A percentile compares a stretch with the other conserved stretches of the same genome.
Conservation (phyloP, 2,888 invertebrate species). For the Alsophila aescularia region DNA sequence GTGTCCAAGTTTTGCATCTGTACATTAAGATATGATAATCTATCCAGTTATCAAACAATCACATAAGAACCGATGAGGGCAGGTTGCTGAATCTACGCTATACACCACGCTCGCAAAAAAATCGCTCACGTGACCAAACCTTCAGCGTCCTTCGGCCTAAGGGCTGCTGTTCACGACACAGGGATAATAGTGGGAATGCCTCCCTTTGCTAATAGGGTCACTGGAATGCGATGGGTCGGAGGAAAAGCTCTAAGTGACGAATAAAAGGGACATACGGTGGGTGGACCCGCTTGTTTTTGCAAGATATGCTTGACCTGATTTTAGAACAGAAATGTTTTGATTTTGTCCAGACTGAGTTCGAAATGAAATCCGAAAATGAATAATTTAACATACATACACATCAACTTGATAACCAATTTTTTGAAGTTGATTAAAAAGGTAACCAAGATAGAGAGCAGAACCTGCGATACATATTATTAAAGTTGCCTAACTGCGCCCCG, state of each 20-base stretch:
- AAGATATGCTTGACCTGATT: conserved; percentile 18
- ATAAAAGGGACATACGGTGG: conserved; percentile 24
- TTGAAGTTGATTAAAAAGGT: too few species aligned
- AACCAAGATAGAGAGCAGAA: too few species aligned
- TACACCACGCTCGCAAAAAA: neutral
- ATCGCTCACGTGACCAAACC: conserved; percentile 12
- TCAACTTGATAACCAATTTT: too few species aligned
- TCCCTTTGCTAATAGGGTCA: conserved; percentile 60
- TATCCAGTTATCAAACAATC: too few species aligned
- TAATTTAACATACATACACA: too few species aligned
- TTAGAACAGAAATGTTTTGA: neutral
- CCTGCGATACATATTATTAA: too few species aligned
- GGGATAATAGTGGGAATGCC: conserved; percentile 54
- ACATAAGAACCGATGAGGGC: too few species aligned
- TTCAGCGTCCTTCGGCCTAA: conserved; percentile 26
- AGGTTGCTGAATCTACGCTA: neutral
- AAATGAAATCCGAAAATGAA: too few species aligned
- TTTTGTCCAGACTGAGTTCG: neutral
- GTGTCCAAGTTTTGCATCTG: too few species aligned
- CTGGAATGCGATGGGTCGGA: conserved; percentile 36
- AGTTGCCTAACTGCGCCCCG: too few species aligned
- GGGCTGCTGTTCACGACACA: conserved; percentile 46
- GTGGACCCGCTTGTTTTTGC: conserved; percentile 21
- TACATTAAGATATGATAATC: too few species aligned
- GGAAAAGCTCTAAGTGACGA: conserved; percentile 27